These are phyloP conservation scores for Oncorhynchus tshawytscha DNA, from an alignment of 2,113 vertebrate genomes.

Conservation along the genomic window DNA sequence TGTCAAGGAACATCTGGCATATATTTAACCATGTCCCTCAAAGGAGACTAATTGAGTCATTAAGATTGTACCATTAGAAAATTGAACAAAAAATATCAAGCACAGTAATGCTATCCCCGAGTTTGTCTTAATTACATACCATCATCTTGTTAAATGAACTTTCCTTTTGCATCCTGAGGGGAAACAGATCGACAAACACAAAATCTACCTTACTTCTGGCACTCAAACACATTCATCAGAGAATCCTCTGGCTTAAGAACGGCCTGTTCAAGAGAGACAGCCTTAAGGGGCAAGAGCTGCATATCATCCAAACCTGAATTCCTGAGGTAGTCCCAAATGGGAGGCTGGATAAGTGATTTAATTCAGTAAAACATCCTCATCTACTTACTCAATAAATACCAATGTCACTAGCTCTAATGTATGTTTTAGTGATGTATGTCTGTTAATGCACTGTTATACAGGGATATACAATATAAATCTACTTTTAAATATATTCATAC, in stretches of 20 bases:
- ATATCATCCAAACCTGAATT: not conserved
- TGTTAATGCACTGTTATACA: too few relatives aligned
- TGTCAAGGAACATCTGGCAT: slow-evolving; percentile 67
- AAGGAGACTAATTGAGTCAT: slow-evolving; percentile 72
- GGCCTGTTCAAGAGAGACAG: slow-evolving; percentile 6
- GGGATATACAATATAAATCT: too few relatives aligned
- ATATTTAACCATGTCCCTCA: slow-evolving; percentile 50
- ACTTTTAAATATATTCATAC: too few relatives aligned
- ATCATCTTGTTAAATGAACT: slow-evolving; percentile 67
- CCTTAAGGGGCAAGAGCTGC: not conserved
- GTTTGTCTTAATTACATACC: slow-evolving; percentile 60
- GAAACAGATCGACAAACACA: slow-evolving; percentile 50
- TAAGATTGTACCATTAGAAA: slow-evolving; percentile 65
- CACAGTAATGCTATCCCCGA: slow-evolving; percentile 57
- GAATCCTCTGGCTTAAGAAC: slow-evolving; percentile 49
- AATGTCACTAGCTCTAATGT: too few relatives aligned
- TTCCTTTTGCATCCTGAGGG: slow-evolving; percentile 48
- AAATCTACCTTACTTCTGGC: slow-evolving; percentile 34
- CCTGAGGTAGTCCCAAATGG: not conserved
- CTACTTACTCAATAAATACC: too few relatives aligned
- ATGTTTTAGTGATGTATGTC: too few relatives aligned
- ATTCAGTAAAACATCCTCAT: too few relatives aligned
- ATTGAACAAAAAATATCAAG: slow-evolving; percentile 57
- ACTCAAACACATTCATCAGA: slow-evolving; percentile 33
- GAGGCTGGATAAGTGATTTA: too few relatives aligned